Evolutionary conservation across 2,888 invertebrate genomes (phyloP), one percentile per base, ranked within the genome.

Genomic region (Barypeithes pellucidus): DNA sequence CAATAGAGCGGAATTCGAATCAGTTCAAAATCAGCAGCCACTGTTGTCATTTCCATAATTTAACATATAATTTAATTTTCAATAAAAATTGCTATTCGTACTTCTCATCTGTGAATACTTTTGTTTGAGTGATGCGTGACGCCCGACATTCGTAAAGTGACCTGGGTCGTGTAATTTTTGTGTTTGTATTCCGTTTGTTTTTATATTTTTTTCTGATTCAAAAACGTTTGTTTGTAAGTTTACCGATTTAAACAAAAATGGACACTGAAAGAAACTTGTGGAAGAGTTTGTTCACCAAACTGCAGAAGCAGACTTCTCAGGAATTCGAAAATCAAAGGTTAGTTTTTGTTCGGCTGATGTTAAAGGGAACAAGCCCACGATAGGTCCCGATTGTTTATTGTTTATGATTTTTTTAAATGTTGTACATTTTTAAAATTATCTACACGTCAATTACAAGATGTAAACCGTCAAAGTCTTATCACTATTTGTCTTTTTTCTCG

Each of bases 271-370:
- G 67, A 0, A 50, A 62, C 16, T 41, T 72, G 66, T 75, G 76
- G 76, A 73, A 41, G 54, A 24, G 41, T 39, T 63, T 76, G 16
- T 66, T 67, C 45, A 59, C 43, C 5, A 72, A 72, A 65, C 67
- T 75, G 11, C 72, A 77, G 43, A 69, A 65, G 20, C 74, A 76
- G 57, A 76, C 67, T 39, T 75, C 75, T 5, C 33, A 57, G 24
- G 72, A 76, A 16, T 66, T 68, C 16, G 54, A 72, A 36, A 75
- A 73, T 33, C 33, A 63, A 24, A 73, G 74, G 77, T 77, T 18
- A 20, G 75, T 71, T 39, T 39, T n/a, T 39, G 4, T 39, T 39
- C 12, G 39, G 3, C n/a, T 4, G 9, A n/a, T 39, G 29, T 7
- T 29, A 29, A 29, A n/a, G n/a, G n/a, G n/a, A n/a, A n/a, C n/a